Percentiles rank a stretch among this genome's conserved stretches.
phyloP scores from a whole-genome alignment of 2,113 vertebrate species.

The Gavia stellata region DNA sequence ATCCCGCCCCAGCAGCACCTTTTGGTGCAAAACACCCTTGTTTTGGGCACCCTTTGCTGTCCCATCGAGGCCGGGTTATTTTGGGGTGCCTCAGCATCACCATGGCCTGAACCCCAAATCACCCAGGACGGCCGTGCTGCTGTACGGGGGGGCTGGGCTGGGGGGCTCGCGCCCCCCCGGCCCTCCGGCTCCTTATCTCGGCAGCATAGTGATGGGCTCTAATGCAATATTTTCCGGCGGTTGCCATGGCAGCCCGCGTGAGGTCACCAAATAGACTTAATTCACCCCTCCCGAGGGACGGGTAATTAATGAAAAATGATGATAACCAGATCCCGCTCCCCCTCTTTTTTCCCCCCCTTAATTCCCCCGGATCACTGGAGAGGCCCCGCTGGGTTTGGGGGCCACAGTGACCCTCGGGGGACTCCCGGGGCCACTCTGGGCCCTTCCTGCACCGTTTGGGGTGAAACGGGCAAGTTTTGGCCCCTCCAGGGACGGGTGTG shows the following conservation, averaged over 20 bases:
- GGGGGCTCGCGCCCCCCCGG: not conserved
- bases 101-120: not conserved
- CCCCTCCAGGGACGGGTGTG: accelerated
- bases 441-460: not conserved
- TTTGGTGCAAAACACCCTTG: not conserved
- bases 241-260: conserved; percentile 61
- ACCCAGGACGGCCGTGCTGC: accelerated
- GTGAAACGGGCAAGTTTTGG: not conserved
- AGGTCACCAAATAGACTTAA: conserved; percentile 67
- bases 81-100: not conserved
- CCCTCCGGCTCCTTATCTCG: not conserved
- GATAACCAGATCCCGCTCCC: conserved; percentile 51
- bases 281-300: conserved; percentile 47
- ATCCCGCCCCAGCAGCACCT: not conserved
- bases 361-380: not conserved
- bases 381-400: not conserved
- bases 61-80: not conserved
- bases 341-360: not conserved
- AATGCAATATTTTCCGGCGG: conserved; percentile 59
- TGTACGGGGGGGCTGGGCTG: not conserved
- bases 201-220: conserved; percentile 17
- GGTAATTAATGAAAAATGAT: conserved; percentile 59
- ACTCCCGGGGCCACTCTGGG: not conserved
- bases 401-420: not conserved
- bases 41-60: not conserved